These are phyloP conservation scores for Drosophila sproati DNA, from an alignment of 1,140 invertebrate species.

Conservation along the genomic window DNA sequence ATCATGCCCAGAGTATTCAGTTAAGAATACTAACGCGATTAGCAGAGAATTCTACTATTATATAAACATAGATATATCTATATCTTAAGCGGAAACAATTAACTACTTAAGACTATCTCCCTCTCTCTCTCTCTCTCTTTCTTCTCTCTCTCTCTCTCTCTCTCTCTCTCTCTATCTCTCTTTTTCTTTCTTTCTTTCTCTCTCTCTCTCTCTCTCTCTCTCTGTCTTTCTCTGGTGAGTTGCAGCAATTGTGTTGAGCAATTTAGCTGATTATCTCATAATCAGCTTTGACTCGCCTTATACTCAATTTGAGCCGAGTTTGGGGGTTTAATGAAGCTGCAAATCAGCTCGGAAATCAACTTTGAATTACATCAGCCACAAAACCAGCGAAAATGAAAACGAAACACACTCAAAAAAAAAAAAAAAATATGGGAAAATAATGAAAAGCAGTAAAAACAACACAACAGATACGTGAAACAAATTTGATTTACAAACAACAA, in stretches of 20 bases:
- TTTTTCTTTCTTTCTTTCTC: no score
- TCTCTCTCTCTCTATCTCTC: no score
- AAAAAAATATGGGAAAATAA: slow-evolving; percentile 38
- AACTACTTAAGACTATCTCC: no score
- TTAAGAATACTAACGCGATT: background rate
- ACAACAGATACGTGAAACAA: slow-evolving; percentile 40
- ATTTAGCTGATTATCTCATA: slow-evolving; percentile 75
- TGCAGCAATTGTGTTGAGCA: slow-evolving; percentile 60
- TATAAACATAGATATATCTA: no score
- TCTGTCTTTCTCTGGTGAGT: slow-evolving; percentile 35
- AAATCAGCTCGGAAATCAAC: slow-evolving; percentile 66
- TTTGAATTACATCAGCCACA: slow-evolving; percentile 61
- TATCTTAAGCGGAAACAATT: no score
- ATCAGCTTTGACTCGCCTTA: slow-evolving; percentile 65
- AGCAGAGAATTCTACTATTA: no score
- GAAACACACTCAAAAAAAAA: slow-evolving; percentile 16
- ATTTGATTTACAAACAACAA: slow-evolving; percentile 60
- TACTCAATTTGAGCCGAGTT: slow-evolving; percentile 55
- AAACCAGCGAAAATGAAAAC: slow-evolving; percentile 8
- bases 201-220: no score
- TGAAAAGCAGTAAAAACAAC: slow-evolving; percentile 23
- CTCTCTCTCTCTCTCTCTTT: no score
- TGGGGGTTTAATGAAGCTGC: slow-evolving; percentile 63
- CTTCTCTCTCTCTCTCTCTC: no score
- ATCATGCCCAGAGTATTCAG: slow-evolving; percentile 8